Percentiles rank a stretch among this genome's conserved stretches.
phyloP scores from a whole-genome alignment of 1,140 invertebrate genomes.

The Drosophila funebris region DNA sequence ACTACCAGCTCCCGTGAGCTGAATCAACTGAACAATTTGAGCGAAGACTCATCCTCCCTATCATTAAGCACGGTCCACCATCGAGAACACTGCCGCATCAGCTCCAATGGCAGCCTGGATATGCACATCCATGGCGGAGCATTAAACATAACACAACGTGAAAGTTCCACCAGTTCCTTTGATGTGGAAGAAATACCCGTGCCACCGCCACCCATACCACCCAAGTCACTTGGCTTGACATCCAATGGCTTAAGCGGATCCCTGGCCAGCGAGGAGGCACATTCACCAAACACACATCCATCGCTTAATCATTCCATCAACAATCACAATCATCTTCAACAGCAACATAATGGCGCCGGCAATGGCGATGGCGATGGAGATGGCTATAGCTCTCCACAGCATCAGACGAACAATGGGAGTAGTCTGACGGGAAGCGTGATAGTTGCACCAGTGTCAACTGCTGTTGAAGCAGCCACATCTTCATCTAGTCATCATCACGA shows the following conservation, averaged over 20 bases:
- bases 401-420: constrained; percentile 47
- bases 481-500: constrained; percentile 69
- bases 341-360: constrained; percentile 51
- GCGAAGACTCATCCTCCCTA: constrained; percentile 67
- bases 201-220: constrained; percentile 77
- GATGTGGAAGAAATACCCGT: constrained; percentile 79
- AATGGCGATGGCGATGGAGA: constrained; percentile 28
- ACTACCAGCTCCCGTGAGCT: constrained; percentile 79
- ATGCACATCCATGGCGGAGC: constrained; percentile 40
- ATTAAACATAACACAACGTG: constrained; percentile 74
- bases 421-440: constrained; percentile 3
- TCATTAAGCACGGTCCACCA: constrained; percentile 73
- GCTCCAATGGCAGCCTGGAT: constrained; percentile 74
- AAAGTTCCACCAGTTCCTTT: constrained; percentile 72
- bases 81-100: constrained; percentile 72
- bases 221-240: constrained; percentile 69
- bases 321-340: constrained; percentile 53
- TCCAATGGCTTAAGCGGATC: constrained; percentile 43
- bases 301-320: constrained; percentile 71
- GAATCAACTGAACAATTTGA: constrained; percentile 76
- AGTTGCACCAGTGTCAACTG: constrained; percentile 12
- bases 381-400: constrained; percentile 54
- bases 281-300: constrained; percentile 57
- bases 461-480: constrained; percentile 54
- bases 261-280: constrained; percentile 49